Evolutionary conservation across 2,888 invertebrate species (phyloP).

Genomic region (Rhamnusium bicolor): DNA sequence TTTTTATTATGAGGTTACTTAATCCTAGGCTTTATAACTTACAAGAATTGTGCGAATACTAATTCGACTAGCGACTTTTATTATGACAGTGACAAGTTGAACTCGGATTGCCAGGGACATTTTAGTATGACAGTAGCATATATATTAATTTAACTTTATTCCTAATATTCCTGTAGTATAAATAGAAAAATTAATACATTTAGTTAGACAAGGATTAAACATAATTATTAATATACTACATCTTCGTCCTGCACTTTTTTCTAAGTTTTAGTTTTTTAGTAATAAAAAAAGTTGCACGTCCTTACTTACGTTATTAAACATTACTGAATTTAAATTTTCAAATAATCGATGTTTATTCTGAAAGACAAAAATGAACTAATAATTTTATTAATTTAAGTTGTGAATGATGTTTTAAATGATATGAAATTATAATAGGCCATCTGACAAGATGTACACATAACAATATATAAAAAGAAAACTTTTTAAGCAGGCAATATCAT

Average conservation of each 20-base stretch:
- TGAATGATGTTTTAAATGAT: background rate
- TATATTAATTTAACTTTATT: background rate
- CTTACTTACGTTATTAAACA: background rate
- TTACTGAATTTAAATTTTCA: background rate
- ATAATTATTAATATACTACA: background rate
- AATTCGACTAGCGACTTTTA: too few relatives aligned
- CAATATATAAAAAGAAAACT: slow-evolving; percentile 73
- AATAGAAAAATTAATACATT: background rate
- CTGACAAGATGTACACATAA: slow-evolving; percentile 60
- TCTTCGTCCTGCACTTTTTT: background rate
- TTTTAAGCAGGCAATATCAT: slow-evolving; percentile 81
- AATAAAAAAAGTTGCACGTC: slow-evolving; percentile 10
- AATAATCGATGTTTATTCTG: background rate
- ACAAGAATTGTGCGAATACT: too few relatives aligned
- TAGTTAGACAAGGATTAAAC: background rate
- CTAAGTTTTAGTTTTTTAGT: background rate
- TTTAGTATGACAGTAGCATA: too few relatives aligned
- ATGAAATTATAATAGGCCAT: slow-evolving; percentile 28
- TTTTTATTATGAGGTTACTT: too few relatives aligned
- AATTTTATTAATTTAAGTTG: background rate
- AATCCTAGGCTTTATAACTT: too few relatives aligned
- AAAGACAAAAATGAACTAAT: background rate
- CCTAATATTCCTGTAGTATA: background rate
- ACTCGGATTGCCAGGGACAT: too few relatives aligned
- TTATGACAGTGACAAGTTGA: too few relatives aligned